Conservation (phyloP, 2,888 invertebrate genomes). For the Drosophila nigritarsus region DNA sequence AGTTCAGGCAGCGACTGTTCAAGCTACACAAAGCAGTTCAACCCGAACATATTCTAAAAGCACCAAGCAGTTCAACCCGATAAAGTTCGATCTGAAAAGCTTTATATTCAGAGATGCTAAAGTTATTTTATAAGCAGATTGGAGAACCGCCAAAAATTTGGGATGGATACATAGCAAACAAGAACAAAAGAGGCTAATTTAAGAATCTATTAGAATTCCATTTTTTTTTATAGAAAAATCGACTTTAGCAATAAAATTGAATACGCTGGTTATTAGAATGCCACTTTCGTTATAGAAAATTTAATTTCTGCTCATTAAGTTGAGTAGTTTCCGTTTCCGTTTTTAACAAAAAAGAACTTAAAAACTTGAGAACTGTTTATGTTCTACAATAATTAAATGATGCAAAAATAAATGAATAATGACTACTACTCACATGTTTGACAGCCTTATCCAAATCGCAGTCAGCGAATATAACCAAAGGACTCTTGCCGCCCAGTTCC, state of each 20-base stretch:
- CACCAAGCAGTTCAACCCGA: background rate
- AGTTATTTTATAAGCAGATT: background rate
- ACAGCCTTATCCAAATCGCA: conserved; percentile 97
- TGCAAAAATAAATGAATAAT: background rate
- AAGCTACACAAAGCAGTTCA: background rate
- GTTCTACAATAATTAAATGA: background rate
- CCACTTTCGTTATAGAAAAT: background rate
- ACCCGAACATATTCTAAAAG: background rate
- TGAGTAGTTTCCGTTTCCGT: too few species aligned
- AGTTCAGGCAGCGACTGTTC: background rate
- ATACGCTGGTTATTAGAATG: too few species aligned
- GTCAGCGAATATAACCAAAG: conserved; percentile 96
- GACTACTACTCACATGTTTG: conserved; percentile 88
- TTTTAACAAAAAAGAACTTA: too few species aligned
- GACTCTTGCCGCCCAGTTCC: conserved; percentile 98
- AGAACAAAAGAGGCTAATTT: background rate
- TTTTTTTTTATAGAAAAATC: too few species aligned
- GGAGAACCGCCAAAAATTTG: background rate
- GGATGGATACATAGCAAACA: background rate
- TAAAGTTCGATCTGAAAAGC: background rate
- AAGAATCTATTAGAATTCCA: background rate
- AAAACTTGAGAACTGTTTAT: background rate
- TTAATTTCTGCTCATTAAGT: background rate
- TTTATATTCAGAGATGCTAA: background rate
- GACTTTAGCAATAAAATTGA: too few species aligned